Evolutionary conservation across 1,140 invertebrate species (phyloP), one percentile per base, ranked within the genome.

Genomic region (Aradophagus sp.): DNA sequence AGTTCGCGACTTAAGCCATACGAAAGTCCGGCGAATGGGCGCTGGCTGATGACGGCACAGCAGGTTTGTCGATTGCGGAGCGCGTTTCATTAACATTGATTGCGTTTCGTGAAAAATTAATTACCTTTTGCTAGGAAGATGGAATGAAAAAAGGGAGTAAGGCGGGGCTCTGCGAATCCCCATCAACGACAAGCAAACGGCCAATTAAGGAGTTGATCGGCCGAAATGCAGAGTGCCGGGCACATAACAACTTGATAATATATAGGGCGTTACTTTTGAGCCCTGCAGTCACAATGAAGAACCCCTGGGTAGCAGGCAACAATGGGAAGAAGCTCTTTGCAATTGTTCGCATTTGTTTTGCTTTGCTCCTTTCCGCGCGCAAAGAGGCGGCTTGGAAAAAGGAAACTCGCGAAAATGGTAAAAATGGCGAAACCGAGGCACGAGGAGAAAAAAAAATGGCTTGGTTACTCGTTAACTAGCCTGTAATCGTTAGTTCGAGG

Each of bases 381-480:
- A 65, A 68, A 73, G 15, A 48, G 39, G 29, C n/a, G 2, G 17
- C n/a, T n/a, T n/a, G n/a, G 12, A 11, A 52, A 55, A 55, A 42
- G 8, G 32, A 36, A 41, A 15, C 26, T 2, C 13, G 13, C 35
- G 26, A 35, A 38, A n/a, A 19, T 5, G 17, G 42, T 17, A 8
- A 56, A 29, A 52, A 62, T 44, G 13, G 41, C 26, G 50, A 56
- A 61, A 68, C 58, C 36, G 34, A n/a, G 38, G 11, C 7, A 29
- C 6, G 27, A 29, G 10, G 4, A 23, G 20, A 59, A 58, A 62
- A 38, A 42, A 16, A 47, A 35, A 48, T 56, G 23, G 31, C 44
- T 47, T 39, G 52, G 36, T 55, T 52, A 68, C 55, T 75, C 73
- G 68, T 75, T 72, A 75, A 75, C 73, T 72, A 62, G 63, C 63